Evolutionary conservation across 2,888 invertebrate species (phyloP).

Genomic region (Ganaspis brasiliensis): DNA sequence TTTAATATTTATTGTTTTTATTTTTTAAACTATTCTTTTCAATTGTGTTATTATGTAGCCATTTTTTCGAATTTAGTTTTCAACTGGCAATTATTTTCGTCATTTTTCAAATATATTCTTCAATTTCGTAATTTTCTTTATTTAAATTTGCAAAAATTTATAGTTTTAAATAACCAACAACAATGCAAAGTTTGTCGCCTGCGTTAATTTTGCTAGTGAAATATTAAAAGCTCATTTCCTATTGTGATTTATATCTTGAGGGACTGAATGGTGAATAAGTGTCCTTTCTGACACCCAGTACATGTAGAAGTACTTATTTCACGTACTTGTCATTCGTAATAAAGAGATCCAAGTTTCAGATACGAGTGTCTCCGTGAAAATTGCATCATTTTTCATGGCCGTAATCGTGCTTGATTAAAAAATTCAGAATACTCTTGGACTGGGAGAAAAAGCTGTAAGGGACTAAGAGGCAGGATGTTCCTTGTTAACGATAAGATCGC

Average conservation of each 20-base stretch:
- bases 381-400: constrained; percentile 72
- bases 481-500: constrained; percentile 65
- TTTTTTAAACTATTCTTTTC: no score
- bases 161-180: no score
- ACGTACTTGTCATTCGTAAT: constrained; percentile 22
- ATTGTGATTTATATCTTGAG: constrained; percentile 20
- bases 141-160: no score
- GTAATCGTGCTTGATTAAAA: constrained; percentile 60
- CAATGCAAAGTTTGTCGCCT: no score
- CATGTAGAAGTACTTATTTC: constrained; percentile 23
- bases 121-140: no score
- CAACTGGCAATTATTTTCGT: no score
- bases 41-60: no score
- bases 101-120: no score
- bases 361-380: constrained; percentile 64
- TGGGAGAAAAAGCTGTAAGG: constrained; percentile 11
- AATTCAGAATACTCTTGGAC: constrained; percentile 52
- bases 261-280: background rate
- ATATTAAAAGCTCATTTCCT: constrained; percentile 24
- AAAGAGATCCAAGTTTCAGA: constrained; percentile 28
- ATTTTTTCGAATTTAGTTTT: no score
- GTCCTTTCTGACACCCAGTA: constrained; percentile 22
- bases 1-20: no score
- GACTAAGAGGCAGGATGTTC: constrained; percentile 39
- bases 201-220: no score